Base-by-base conservation (phyloP, 2,888 invertebrate species). In the Morpho helenor region DNA sequence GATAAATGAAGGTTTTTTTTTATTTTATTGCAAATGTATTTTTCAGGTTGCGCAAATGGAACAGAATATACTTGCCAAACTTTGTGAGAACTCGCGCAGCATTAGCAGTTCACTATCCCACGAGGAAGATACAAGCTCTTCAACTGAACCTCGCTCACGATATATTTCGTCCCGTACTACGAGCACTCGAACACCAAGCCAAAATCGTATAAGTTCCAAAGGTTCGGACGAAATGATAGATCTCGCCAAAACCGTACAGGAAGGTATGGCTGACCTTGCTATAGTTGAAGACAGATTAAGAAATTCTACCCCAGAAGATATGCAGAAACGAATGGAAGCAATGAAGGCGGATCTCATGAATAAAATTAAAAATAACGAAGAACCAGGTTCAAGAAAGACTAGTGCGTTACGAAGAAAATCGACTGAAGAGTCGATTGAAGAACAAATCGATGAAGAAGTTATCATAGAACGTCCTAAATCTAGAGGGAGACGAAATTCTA, bases 171-270 rank as follows among this genome's bases (percentile, higher is more conserved):
- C 82, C 53, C 73, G 84, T 4, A 83, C 74, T 57, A 84, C 70
- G 8, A 77, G 81, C 50, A 78, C 77, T 2, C 72, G 79, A 10
- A 80, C 84, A 0, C 81, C 82, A 4, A 82, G 75, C 49, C 79
- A 71, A 54, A 80, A 72, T 2, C 77, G 82, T 61, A 84, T 83
- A 57, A 76, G 65, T 57, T 84, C 84, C 2, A 88, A 84, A 70
- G 72, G 72, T 4, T 77, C 84, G 1, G 91, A 87, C n/a, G 87
- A 87, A 10, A 81, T 92, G 7, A 76, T 83, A 47, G 91, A 91
- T 51, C 79, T 93, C 8, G 89, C 91, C 0, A 92, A 92, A 75
- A 91, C 87, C 16, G 91, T 93, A 0, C 92, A 91, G 79, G 91
- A 92, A 46, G 91, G 93, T 31, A 87, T 92, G 79, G 91, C 92